A percentile compares a stretch with the other conserved stretches of the same genome.
These are phyloP conservation scores for Myopa testacea DNA, from an alignment of 2,888 invertebrate genomes.

Conservation along the genomic window DNA sequence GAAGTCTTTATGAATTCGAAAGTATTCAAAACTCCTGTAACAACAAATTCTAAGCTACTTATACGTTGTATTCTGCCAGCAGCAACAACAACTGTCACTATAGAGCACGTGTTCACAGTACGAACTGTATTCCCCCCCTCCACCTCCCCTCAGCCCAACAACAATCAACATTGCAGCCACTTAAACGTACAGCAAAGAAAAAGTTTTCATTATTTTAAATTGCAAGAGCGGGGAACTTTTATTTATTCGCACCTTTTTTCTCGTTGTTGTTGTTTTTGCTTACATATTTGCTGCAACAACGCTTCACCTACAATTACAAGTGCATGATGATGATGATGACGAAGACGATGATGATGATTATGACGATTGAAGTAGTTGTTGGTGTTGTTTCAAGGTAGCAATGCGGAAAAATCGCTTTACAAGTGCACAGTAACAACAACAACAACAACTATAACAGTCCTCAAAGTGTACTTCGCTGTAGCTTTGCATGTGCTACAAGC, in stretches of 20 bases:
- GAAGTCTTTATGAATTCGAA: too few relatives aligned
- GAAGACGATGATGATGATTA: conserved; percentile 1
- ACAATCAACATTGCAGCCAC: not conserved
- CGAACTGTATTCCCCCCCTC: not conserved
- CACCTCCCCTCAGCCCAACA: not conserved
- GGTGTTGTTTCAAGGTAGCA: conserved; percentile 22
- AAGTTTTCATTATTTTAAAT: conserved; percentile 40
- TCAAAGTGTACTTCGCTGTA: not conserved
- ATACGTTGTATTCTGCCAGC: not conserved
- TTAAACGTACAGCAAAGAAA: conserved; percentile 1
- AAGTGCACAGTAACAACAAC: conserved; percentile 22
- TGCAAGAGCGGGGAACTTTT: conserved; percentile 35
- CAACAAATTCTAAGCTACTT: not conserved
- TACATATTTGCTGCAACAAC: not conserved
- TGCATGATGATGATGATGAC: conserved; percentile 16
- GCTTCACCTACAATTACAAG: conserved; percentile 29
- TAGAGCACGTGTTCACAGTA: too few relatives aligned
- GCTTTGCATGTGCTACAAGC: not conserved
- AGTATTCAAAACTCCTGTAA: not conserved
- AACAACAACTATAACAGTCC: conserved; percentile 18
- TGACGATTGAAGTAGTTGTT: not conserved
- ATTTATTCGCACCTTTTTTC: conserved; percentile 43
- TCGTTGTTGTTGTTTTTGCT: conserved; percentile 1
- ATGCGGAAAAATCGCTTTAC: conserved; percentile 39
- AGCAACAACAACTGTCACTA: too few relatives aligned